Percentiles rank a stretch among this genome's conserved stretches.
Conservation (phyloP, 2,797 vertebrate genomes). For the Acanthurus tractus region DNA sequence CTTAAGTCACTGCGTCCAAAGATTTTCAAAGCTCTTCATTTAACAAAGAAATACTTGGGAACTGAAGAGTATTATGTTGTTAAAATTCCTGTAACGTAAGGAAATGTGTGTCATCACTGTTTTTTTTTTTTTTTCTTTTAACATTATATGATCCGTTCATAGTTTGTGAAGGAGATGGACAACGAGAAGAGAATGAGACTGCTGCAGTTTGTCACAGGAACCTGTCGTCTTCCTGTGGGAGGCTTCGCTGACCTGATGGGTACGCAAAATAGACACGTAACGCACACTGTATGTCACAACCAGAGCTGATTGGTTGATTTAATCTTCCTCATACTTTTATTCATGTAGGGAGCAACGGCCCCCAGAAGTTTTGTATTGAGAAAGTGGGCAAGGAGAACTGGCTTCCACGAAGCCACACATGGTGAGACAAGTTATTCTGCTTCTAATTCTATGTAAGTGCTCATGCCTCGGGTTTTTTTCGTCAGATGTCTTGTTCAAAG, state of each 20-base stretch:
- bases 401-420: conserved; percentile 99
- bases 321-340: background rate
- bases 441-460: background rate
- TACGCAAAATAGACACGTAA: conserved; percentile 61
- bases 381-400: conserved; percentile 99
- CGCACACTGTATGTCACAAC: background rate
- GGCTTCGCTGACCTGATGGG: conserved; percentile 98
- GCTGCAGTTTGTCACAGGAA: conserved; percentile 98
- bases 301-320: conserved; percentile 2
- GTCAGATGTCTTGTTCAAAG: background rate
- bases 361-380: conserved; percentile 99
- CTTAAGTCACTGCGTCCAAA: background rate
- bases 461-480: background rate
- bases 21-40: background rate
- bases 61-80: background rate
- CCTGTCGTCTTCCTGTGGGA: conserved; percentile 94
- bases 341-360: conserved; percentile 95
- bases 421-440: conserved; percentile 84
- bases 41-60: background rate
- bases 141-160: conserved; percentile 28
- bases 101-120: too few relatives aligned
- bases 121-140: too few relatives aligned
- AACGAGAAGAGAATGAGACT: conserved; percentile 97
- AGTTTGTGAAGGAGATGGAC: conserved; percentile 99
- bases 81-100: background rate